Evolutionary conservation across 2,797 vertebrate genomes (phyloP).

Genomic region (Prionace glauca): DNA sequence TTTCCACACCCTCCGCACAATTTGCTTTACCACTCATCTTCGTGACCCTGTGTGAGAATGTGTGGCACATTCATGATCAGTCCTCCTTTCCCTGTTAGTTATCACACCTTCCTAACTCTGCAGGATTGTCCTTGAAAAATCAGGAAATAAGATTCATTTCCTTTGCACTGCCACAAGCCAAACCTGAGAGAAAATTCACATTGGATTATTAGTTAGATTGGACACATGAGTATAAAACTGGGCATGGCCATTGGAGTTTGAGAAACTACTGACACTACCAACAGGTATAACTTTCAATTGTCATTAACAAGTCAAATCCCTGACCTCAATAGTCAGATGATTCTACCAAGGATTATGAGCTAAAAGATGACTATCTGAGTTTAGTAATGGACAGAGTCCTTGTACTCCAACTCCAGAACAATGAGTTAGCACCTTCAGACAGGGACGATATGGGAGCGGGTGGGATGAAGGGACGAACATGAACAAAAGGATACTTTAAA

Average conservation of each 20-base stretch:
- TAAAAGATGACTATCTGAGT: neutral
- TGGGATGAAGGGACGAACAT: neutral
- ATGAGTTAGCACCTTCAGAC: neutral
- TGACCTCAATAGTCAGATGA: neutral
- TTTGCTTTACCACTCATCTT: too few species aligned
- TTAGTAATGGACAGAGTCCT: neutral
- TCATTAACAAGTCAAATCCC: neutral
- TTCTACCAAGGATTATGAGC: neutral
- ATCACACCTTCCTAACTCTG: neutral
- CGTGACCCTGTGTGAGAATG: neutral
- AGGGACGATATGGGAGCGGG: neutral
- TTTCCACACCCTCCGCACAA: too few species aligned
- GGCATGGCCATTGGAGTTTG: neutral
- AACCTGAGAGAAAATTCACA: neutral
- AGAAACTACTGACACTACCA: neutral
- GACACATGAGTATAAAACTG: neutral
- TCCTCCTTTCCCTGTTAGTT: neutral
- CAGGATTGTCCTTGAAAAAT: neutral
- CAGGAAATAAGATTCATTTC: neutral
- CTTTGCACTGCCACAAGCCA: neutral
- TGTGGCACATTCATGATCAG: neutral
- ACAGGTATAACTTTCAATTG: neutral
- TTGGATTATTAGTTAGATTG: too few species aligned
- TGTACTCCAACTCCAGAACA: neutral
- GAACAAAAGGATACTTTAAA: neutral